A percentile compares a stretch with the other conserved stretches of the same genome.
These are phyloP conservation scores for Gavialis gangeticus DNA, from an alignment of 2,113 vertebrate genomes.

Conservation along the genomic window DNA sequence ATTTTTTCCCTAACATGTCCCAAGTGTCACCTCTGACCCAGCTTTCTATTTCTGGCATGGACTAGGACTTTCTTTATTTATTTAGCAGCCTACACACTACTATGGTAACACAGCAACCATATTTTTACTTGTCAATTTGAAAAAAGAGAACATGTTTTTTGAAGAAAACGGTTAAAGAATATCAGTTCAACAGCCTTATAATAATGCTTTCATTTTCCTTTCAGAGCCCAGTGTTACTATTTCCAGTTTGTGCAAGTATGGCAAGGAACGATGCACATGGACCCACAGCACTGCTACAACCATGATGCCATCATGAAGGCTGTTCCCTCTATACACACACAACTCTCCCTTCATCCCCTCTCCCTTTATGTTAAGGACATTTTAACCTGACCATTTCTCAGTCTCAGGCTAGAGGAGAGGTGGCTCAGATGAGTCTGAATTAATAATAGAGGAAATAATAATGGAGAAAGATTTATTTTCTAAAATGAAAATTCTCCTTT, in stretches of 20 bases:
- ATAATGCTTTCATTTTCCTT: neutral
- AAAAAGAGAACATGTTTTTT: slow-evolving; percentile 30
- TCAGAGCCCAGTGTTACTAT: neutral
- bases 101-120: slow-evolving; percentile 74
- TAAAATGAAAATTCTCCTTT: neutral
- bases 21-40: slow-evolving; percentile 72
- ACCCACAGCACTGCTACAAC: neutral
- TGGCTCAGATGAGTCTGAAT: slow-evolving; percentile 7
- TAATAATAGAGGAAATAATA: neutral
- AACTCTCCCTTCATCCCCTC: neutral
- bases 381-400: slow-evolving; percentile 5
- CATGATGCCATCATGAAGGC: neutral
- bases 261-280: neutral
- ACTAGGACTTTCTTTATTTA: slow-evolving; percentile 70
- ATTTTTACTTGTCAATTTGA: slow-evolving; percentile 62
- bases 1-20: slow-evolving; percentile 57
- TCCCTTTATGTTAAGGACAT: neutral
- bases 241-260: neutral
- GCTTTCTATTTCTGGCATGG: slow-evolving; percentile 73
- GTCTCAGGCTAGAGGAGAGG: neutral
- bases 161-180: slow-evolving; percentile 34
- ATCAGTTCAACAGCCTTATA: slow-evolving; percentile 33
- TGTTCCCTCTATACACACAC: neutral
- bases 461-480: neutral
- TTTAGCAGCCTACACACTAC: slow-evolving; percentile 75